A percentile compares a stretch with the other conserved stretches of the same genome.
Conservation (phyloP, 2,888 invertebrate species). For the Cylloceria caligata region DNA sequence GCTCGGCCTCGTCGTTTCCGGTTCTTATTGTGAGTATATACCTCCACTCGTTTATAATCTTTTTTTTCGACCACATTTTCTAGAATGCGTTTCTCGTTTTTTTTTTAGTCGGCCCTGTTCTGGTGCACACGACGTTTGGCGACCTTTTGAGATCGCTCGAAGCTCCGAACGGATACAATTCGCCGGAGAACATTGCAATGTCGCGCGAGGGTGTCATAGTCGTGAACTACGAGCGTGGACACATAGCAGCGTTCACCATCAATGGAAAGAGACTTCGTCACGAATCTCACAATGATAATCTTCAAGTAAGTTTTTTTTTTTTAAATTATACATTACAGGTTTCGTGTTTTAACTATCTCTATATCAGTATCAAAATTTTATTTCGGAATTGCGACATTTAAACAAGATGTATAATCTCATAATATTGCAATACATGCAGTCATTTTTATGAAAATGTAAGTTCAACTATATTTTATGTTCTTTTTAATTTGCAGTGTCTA, state of each 20-base stretch:
- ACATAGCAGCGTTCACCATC: constrained; percentile 97
- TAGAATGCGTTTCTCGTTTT: constrained; percentile 10
- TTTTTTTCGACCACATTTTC: constrained; percentile 5
- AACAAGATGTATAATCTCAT: neutral
- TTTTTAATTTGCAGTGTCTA: constrained; percentile 89
- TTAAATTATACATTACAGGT: too few species aligned
- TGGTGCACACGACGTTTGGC: constrained; percentile 99
- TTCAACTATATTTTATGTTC: neutral
- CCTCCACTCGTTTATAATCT: constrained; percentile 7
- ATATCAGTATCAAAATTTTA: too few species aligned
- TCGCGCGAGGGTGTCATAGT: constrained; percentile 98
- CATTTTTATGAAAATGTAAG: neutral
- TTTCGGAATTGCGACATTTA: too few species aligned
- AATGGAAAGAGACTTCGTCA: constrained; percentile 95
- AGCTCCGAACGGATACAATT: constrained; percentile 90
- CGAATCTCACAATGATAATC: constrained; percentile 97
- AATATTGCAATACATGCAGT: neutral
- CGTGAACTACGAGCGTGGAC: constrained; percentile 96
- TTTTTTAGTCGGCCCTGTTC: constrained; percentile 93
- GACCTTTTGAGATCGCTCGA: constrained; percentile 97
- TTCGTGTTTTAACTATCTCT: too few species aligned
- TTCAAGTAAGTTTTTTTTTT: constrained; percentile 89
- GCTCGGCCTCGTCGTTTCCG: constrained; percentile 98
- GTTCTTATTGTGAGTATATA: constrained; percentile 88
- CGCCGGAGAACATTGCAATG: constrained; percentile 95